These are phyloP conservation scores for Dichetophora obliterata DNA, from an alignment of 2,888 invertebrate species.

Conservation along the genomic window DNA sequence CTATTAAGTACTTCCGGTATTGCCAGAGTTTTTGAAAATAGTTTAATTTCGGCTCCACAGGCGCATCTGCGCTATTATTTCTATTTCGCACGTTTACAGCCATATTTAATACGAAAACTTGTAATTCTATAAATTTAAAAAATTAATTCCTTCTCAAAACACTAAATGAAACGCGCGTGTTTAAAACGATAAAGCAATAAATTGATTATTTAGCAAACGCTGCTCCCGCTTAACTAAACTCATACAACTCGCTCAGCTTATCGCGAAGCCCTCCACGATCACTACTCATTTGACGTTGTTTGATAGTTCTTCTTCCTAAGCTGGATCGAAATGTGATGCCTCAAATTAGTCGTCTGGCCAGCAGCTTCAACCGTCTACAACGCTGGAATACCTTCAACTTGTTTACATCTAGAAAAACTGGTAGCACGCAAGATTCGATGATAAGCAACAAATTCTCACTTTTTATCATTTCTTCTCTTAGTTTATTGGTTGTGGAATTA, in stretches of 20 bases:
- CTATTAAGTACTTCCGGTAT: slow-evolving; percentile 63
- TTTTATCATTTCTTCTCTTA: neutral
- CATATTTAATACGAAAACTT: neutral
- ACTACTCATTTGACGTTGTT: neutral
- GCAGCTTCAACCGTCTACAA: neutral
- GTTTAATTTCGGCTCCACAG: slow-evolving; percentile 50
- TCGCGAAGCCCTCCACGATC: neutral
- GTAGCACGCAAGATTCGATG: neutral
- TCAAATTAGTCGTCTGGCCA: neutral
- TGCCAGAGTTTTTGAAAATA: slow-evolving; percentile 64
- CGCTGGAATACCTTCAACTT: neutral
- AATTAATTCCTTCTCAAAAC: too few species aligned
- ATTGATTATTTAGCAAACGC: slow-evolving; percentile 11
- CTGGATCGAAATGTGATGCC: neutral
- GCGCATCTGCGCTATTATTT: neutral
- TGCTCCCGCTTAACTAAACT: slow-evolving; percentile 6
- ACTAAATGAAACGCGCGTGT: too few species aligned
- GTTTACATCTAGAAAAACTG: neutral
- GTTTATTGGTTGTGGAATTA: neutral
- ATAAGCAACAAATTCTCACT: neutral
- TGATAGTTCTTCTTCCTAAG: neutral
- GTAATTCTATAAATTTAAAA: neutral
- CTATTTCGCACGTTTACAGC: neutral
- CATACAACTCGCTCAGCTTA: neutral
- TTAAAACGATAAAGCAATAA: neutral